Percentiles rank a stretch among this genome's conserved stretches.
Evolutionary conservation across 2,888 invertebrate species (phyloP).

Genomic region (Caenorhabditis sinica): DNA sequence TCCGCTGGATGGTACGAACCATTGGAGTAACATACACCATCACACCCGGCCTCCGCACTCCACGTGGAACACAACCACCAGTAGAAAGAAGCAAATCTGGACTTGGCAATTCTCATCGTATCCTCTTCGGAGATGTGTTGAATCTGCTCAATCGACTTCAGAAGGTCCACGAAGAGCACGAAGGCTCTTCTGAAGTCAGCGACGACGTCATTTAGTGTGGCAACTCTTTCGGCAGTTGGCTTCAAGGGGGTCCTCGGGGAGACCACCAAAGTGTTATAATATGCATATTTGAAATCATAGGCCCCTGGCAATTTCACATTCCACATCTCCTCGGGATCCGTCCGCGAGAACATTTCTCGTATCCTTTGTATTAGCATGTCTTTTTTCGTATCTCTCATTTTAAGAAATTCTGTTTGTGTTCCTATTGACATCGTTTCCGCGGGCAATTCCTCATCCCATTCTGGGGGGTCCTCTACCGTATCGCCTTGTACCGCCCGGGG

Average conservation of each 20-base stretch:
- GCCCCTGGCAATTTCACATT: constrained; percentile 18
- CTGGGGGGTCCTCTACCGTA: constrained; percentile 38
- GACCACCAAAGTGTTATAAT: constrained; percentile 56
- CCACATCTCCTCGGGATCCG: constrained; percentile 52
- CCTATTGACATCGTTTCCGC: constrained; percentile 23
- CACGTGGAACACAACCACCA: constrained; percentile 79
- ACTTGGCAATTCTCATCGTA: constrained; percentile 74
- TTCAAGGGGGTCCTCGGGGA: constrained; percentile 57
- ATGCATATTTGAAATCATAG: constrained; percentile 59
- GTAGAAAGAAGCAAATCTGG: constrained; percentile 78
- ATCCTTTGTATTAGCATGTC: background rate
- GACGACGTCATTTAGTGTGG: constrained; percentile 73
- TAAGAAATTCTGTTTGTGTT: constrained; percentile 11
- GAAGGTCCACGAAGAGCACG: constrained; percentile 75
- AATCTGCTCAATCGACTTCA: constrained; percentile 71
- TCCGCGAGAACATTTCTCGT: constrained; percentile 17
- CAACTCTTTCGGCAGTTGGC: constrained; percentile 70
- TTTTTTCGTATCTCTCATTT: background rate
- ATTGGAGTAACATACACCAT: constrained; percentile 79
- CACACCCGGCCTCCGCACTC: constrained; percentile 63
- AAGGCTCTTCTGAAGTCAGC: constrained; percentile 76
- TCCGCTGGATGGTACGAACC: constrained; percentile 78
- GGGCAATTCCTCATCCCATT: constrained; percentile 54
- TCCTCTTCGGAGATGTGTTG: constrained; percentile 58
- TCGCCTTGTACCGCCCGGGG: constrained; percentile 76